Percentiles rank a stretch among this genome's conserved stretches.
Evolutionary conservation across 2,888 invertebrate genomes (phyloP).

Genomic region (Leptopilina drosophilae): DNA sequence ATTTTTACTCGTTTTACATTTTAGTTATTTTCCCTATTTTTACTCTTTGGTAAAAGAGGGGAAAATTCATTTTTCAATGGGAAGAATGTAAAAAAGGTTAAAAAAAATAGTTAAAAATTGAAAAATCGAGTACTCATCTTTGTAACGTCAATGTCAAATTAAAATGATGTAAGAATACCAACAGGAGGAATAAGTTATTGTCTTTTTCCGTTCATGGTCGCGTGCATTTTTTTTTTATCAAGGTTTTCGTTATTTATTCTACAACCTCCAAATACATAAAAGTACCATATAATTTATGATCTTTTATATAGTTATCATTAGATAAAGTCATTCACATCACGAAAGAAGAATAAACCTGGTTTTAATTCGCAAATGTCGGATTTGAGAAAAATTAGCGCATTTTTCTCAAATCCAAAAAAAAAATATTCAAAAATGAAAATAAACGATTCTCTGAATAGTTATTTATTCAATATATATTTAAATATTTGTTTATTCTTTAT

Average conservation of each 20-base stretch:
- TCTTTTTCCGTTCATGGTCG: constrained; percentile 34
- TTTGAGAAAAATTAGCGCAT: too few relatives aligned
- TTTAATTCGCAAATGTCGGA: neutral
- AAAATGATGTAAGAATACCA: constrained; percentile 24
- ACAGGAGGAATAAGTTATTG: constrained; percentile 36
- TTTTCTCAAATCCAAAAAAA: neutral
- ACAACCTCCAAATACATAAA: constrained; percentile 10
- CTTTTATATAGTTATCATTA: constrained; percentile 8
- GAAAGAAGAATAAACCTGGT: constrained; percentile 2
- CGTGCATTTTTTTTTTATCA: constrained; percentile 29
- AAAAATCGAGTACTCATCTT: constrained; percentile 18
- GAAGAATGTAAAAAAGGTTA: too few relatives aligned
- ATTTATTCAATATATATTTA: too few relatives aligned
- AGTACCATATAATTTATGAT: constrained; percentile 2
- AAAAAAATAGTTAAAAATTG: neutral
- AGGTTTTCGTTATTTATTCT: constrained; percentile 28
- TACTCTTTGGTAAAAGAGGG: too few relatives aligned
- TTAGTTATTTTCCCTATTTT: too few relatives aligned
- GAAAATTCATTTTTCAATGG: too few relatives aligned
- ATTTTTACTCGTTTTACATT: too few relatives aligned
- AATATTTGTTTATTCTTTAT: too few relatives aligned
- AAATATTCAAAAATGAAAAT: neutral
- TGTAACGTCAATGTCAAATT: constrained; percentile 23
- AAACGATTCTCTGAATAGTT: neutral
- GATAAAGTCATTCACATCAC: constrained; percentile 13